Conservation (phyloP, 2,888 invertebrate genomes). For the Lepidonotus clava region DNA sequence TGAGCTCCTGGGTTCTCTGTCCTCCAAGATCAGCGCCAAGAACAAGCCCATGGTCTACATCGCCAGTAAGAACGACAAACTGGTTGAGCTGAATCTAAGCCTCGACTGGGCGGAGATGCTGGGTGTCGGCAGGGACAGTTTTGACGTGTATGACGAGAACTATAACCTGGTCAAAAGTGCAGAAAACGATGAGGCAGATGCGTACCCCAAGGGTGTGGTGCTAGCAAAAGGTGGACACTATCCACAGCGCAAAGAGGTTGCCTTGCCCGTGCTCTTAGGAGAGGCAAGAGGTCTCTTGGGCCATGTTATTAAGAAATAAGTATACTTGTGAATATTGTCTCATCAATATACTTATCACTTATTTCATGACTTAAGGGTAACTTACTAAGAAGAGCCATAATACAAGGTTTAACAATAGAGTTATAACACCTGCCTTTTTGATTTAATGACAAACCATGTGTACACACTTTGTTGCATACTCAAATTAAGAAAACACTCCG, state of each 20-base stretch:
- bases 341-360: no score
- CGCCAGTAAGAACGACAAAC: conserved; percentile 20
- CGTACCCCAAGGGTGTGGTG: neutral
- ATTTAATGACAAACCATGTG: no score
- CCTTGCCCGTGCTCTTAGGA: neutral
- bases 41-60: conserved; percentile 21
- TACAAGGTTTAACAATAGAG: no score
- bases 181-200: neutral
- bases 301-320: neutral
- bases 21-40: neutral
- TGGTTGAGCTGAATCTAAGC: conserved; percentile 27
- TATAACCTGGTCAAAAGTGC: neutral
- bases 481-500: no score
- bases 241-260: conserved; percentile 34
- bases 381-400: no score
- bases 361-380: no score
- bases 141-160: conserved; percentile 20
- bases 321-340: no score
- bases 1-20: neutral
- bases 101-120: conserved; percentile 25
- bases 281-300: neutral
- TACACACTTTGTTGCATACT: no score
- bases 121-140: neutral
- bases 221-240: conserved; percentile 33
- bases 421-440: no score